Conservation (phyloP, 2,888 invertebrate species). For the Cataglyphis rosenhaueri region DNA sequence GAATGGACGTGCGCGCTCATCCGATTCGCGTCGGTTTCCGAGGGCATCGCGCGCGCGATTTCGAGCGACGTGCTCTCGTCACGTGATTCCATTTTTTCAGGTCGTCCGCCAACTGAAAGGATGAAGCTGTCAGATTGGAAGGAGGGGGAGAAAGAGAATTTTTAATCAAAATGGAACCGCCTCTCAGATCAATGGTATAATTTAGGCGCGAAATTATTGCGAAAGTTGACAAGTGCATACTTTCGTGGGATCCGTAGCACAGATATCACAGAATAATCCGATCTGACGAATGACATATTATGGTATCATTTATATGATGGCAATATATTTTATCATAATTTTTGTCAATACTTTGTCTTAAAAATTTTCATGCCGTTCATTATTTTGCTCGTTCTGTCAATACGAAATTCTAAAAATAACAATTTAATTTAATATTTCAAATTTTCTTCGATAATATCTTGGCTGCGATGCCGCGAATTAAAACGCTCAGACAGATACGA, state of each 20-base stretch:
- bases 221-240: slow-evolving; percentile 24
- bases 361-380: neutral
- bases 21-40: slow-evolving; percentile 60
- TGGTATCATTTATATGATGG: neutral
- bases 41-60: slow-evolving; percentile 36
- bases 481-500: neutral
- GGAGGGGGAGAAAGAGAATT: neutral
- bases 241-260: slow-evolving; percentile 9
- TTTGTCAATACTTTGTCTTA: neutral
- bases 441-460: neutral
- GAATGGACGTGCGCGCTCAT: slow-evolving; percentile 76
- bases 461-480: slow-evolving; percentile 12
- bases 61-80: slow-evolving; percentile 29
- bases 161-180: slow-evolving; percentile 61
- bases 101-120: neutral
- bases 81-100: slow-evolving; percentile 13
- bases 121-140: neutral
- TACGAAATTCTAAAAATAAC: neutral
- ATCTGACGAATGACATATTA: neutral
- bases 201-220: neutral
- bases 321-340: neutral
- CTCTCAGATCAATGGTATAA: slow-evolving; percentile 41
- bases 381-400: neutral
- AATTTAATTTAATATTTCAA: neutral
- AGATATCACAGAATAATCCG: neutral